These are phyloP conservation scores for Rhyacophila evoluta DNA, from an alignment of 2,888 invertebrate species.

Conservation along the genomic window DNA sequence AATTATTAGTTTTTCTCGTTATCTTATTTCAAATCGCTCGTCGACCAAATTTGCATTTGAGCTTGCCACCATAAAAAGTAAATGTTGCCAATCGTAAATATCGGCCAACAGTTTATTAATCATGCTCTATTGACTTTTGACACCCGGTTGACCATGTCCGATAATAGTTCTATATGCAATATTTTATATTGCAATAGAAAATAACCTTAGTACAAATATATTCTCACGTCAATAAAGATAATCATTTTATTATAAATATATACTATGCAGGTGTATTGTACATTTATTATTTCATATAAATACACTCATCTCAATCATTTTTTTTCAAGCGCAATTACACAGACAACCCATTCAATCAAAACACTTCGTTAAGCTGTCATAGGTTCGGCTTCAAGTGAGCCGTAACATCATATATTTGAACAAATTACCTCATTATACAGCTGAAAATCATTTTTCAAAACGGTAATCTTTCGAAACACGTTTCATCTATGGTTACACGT, in stretches of 20 bases:
- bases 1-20: no score
- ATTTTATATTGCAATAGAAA: no score
- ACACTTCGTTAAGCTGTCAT: constrained; percentile 45
- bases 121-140: no score
- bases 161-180: no score
- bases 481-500: background rate
- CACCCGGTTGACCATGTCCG: no score
- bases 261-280: background rate
- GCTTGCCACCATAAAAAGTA: no score
- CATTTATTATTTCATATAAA: background rate
- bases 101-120: no score
- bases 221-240: background rate
- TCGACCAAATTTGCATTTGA: no score
- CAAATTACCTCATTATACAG: constrained; percentile 4
- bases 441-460: constrained; percentile 1
- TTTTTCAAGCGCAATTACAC: constrained; percentile 10
- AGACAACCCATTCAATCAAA: constrained; percentile 44
- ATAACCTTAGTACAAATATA: no score
- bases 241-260: background rate
- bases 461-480: background rate
- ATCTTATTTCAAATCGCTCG: no score
- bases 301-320: background rate
- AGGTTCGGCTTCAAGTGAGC: background rate
- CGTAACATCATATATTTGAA: background rate
- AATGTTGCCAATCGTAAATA: no score